Evolutionary conservation across 2,113 vertebrate species (phyloP), one percentile per base, ranked within the genome.

Genomic region (Hyaena hyaena): DNA sequence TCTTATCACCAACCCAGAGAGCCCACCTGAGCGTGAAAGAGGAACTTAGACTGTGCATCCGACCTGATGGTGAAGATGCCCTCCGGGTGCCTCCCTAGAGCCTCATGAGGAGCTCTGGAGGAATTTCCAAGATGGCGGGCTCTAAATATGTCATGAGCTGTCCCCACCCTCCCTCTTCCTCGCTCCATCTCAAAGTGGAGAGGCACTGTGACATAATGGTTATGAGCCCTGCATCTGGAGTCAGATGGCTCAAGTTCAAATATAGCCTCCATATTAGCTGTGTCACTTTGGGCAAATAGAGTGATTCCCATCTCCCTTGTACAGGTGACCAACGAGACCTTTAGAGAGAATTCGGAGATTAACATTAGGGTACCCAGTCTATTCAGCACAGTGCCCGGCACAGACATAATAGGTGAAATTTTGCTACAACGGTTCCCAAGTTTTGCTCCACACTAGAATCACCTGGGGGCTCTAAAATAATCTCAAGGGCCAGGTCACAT

Each of bases 61-160:
- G 33, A 33, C 45, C 61, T 45, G 39, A 86, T 1, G 74, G 81
- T 0, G 16, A 50, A 73, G 50, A 6, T 21, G 14, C 26, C 15
- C 28, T 45, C 23, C 9, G 61, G 19, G 43, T 5, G 28, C 24
- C n/a, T 12, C 33, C 43, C 9, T 14, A 61, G 61, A 76, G 17
- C 50, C 69, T 23, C 2, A 3, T 12, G 69, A 68, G 68, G 7
- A 61, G 31, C 58, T 43, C 21, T 15, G 66, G 66, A 61, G 68
- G 24, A 11, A 74, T 76, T 35, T 82, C 50, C n/a, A 58, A 87
- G 50, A 53, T 17, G 68, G 68, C 0, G 0, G 14, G 50, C 50
- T 55, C n/a, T 12, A 8, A 71, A 17, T 16, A 28, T 0, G 0
- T 4, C 6, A 0, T 17, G 61, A 84, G 6, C 31, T 55, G 24